phyloP scores from a whole-genome alignment of 2,113 vertebrate genomes.

The Todiramphus saurophagus region DNA sequence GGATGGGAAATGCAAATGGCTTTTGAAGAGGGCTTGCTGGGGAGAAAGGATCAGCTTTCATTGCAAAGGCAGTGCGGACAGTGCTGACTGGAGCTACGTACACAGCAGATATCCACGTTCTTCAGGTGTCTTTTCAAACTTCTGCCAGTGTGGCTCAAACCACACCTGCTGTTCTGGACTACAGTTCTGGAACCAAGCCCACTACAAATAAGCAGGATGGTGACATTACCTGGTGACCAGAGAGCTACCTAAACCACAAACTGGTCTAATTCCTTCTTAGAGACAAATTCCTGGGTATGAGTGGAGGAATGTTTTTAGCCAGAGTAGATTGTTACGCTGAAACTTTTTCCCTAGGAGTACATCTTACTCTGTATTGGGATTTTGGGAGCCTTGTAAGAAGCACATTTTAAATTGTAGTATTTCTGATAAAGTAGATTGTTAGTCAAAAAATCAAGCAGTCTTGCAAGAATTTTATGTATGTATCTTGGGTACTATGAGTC shows the following conservation, averaged over 20 bases:
- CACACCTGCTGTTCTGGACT: constrained; percentile 18
- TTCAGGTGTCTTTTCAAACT: background rate
- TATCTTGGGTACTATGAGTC: background rate
- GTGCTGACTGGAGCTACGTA: background rate
- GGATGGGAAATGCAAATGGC: background rate
- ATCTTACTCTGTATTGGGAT: background rate
- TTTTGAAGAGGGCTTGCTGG: constrained; percentile 26
- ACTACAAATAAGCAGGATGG: background rate
- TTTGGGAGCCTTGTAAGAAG: background rate
- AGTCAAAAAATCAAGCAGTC: background rate
- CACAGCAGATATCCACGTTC: background rate
- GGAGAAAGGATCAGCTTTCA: constrained; percentile 54
- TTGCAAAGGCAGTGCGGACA: constrained; percentile 1
- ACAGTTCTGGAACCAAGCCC: background rate
- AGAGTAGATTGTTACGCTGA: background rate
- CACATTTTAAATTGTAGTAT: background rate
- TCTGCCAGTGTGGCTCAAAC: background rate
- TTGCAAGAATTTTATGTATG: background rate
- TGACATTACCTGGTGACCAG: background rate
- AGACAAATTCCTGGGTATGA: background rate
- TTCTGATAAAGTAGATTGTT: background rate
- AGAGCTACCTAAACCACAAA: background rate
- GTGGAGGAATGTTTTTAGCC: background rate
- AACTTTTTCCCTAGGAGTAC: background rate
- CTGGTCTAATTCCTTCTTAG: background rate